phyloP scores from a whole-genome alignment of 2,113 vertebrate genomes.

The Oreochromis tanganicae region DNA sequence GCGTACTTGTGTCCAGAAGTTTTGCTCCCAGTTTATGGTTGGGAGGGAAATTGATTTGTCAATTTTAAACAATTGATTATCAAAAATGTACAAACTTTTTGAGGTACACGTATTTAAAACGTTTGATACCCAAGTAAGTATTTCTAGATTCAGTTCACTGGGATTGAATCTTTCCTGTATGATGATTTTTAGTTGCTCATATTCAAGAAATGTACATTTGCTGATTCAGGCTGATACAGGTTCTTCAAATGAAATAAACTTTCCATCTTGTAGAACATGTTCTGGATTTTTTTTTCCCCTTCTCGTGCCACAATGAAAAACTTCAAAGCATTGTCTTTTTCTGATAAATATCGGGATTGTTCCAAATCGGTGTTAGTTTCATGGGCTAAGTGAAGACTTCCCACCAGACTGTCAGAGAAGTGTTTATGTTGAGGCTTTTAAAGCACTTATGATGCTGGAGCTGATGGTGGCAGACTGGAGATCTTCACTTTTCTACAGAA shows the following conservation, averaged over 20 bases:
- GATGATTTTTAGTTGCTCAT: background rate
- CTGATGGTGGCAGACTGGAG: background rate
- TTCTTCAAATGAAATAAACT: background rate
- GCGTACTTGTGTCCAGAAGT: rapidly evolving
- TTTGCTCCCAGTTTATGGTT: background rate
- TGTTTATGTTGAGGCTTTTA: background rate
- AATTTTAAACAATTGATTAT: background rate
- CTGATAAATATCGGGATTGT: background rate
- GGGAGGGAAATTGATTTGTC: background rate
- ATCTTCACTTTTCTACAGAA: background rate
- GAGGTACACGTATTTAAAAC: background rate
- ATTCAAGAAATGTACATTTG: background rate
- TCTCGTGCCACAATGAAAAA: background rate
- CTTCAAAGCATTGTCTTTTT: background rate
- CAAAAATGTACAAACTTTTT: background rate
- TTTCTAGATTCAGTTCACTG: background rate
- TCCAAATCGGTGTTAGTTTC: background rate
- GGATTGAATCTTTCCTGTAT: background rate
- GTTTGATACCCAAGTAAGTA: background rate
- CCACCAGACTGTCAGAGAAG: background rate
- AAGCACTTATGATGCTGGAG: background rate
- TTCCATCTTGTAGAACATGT: background rate
- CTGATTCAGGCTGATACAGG: background rate
- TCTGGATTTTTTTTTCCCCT: background rate
- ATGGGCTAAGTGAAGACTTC: background rate